A percentile compares a stretch with the other conserved stretches of the same genome.
These are phyloP conservation scores for Kryptolebias marmoratus DNA, from an alignment of 2,113 vertebrate species.

Conservation along the genomic window DNA sequence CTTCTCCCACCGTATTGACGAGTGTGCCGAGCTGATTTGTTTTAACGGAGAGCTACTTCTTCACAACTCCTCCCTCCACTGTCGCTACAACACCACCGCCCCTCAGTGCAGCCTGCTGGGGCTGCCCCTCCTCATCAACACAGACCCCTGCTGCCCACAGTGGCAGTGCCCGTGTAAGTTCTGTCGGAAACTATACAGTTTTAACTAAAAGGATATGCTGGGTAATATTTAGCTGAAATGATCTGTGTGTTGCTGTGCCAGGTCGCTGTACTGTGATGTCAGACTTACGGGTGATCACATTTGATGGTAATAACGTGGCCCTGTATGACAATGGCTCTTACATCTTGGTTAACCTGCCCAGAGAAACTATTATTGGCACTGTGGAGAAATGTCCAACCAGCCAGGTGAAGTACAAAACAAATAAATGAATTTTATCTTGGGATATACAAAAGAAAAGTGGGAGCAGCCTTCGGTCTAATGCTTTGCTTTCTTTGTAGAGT, in stretches of 20 bases:
- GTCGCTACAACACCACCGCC: slow-evolving; percentile 86
- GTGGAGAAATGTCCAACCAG: slow-evolving; percentile 94
- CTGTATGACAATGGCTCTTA: slow-evolving; percentile 94
- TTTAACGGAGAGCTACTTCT: slow-evolving; percentile 89
- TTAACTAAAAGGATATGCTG: background rate
- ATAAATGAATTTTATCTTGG: background rate
- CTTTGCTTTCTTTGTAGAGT: slow-evolving; percentile 84
- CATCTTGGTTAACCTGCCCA: slow-evolving; percentile 90
- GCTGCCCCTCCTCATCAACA: slow-evolving; percentile 90
- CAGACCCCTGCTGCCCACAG: slow-evolving; percentile 92
- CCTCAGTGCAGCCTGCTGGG: slow-evolving; percentile 94
- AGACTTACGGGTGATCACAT: slow-evolving; percentile 94
- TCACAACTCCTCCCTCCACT: slow-evolving; percentile 92
- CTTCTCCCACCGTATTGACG: slow-evolving; percentile 89
- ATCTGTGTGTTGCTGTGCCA: slow-evolving; percentile 57
- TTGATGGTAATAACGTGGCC: slow-evolving; percentile 96
- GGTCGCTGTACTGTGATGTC: slow-evolving; percentile 96
- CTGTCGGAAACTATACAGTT: background rate
- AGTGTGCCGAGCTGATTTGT: slow-evolving; percentile 93
- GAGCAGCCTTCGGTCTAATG: background rate
- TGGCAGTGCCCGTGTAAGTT: slow-evolving; percentile 97
- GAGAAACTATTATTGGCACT: slow-evolving; percentile 90
- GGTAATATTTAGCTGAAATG: background rate
- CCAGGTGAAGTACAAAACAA: slow-evolving; percentile 81
- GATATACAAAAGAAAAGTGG: background rate